Conservation (phyloP, 1,140 invertebrate species). For the silkworm (Bombyx mori) region ASM3026992v2 NC_085128.1:4252001-4252500, state of each 20-base stretch:
- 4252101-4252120: slow-evolving; percentile 47
- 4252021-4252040: slow-evolving; percentile 13
- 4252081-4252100: slow-evolving; percentile 29
- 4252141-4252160: slow-evolving; percentile 17
- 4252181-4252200: slow-evolving; percentile 33
- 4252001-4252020: no score
- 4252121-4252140: slow-evolving; percentile 30
- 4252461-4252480: no score
- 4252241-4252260: slow-evolving; percentile 39
- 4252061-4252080: slow-evolving; percentile 20
- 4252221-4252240: slow-evolving; percentile 49
- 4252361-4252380: no score
- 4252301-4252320: no score
- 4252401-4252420: no score
- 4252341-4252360: no score
- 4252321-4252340: no score
- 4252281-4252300: no score
- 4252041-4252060: slow-evolving; percentile 10
- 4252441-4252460: no score
- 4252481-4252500: no score
- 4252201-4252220: slow-evolving; percentile 46
- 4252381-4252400: no score
- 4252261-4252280: background rate
- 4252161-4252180: slow-evolving; percentile 21
- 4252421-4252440: no score